A percentile compares a stretch with the other conserved stretches of the same genome.
Conservation (phyloP, 53 echinoderm and acorn worm species). For the Paracentrotus lividus region DNA sequence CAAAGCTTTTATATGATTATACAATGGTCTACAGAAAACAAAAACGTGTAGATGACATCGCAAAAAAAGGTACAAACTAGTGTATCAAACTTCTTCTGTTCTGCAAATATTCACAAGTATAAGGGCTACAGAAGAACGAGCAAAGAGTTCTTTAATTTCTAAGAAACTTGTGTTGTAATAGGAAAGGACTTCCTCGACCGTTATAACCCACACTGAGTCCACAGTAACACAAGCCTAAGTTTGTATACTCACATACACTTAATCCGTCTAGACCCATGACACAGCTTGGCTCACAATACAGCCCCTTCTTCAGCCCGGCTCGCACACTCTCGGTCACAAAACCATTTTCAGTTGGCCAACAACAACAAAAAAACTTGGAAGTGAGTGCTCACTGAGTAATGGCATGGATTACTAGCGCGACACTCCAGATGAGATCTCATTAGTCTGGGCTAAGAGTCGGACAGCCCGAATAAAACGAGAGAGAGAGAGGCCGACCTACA, state of each 20-base stretch:
- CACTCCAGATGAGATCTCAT: constrained; percentile 57
- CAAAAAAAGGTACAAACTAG: too few species aligned
- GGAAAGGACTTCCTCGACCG: too few species aligned
- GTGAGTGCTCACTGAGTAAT: constrained; percentile 50
- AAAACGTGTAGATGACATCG: too few species aligned
- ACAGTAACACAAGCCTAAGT: constrained; percentile 29
- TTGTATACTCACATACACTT: constrained; percentile 50
- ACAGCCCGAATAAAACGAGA: constrained; percentile 14
- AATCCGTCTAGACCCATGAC: constrained; percentile 59
- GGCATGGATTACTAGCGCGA: constrained; percentile 51
- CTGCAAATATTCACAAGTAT: neutral
- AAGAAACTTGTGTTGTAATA: too few species aligned
- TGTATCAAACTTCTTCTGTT: constrained; percentile 13
- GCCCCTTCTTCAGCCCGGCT: constrained; percentile 12
- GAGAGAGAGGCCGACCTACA: neutral
- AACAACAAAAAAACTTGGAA: constrained; percentile 37
- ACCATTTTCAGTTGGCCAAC: constrained; percentile 12
- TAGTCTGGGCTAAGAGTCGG: constrained; percentile 57
- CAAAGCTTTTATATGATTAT: too few species aligned
- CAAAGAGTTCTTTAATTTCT: neutral
- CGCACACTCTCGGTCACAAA: constrained; percentile 18
- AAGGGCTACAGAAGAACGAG: neutral
- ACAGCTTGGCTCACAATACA: constrained; percentile 9
- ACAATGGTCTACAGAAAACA: too few species aligned
- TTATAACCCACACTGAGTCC: neutral